These are phyloP conservation scores for Leptosomus discolor DNA, from an alignment of 2,113 vertebrate species.

Conservation along the genomic window DNA sequence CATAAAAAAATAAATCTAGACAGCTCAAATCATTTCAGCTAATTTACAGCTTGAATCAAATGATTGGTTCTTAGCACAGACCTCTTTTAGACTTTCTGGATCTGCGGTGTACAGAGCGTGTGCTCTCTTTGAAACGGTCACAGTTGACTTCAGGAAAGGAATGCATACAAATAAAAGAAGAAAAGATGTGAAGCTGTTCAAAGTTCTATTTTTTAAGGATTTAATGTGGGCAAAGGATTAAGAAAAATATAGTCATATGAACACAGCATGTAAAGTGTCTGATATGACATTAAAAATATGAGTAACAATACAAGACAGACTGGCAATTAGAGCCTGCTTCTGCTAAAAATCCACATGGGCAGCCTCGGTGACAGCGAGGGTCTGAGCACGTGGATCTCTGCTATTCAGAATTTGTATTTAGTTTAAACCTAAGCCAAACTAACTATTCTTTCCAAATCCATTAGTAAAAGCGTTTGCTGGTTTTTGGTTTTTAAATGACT, in stretches of 20 bases:
- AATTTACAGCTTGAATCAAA: conserved; percentile 37
- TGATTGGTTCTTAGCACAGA: conserved; percentile 74
- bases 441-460: not conserved
- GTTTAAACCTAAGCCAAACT: not conserved
- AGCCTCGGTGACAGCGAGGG: not conserved
- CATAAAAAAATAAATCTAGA: not conserved
- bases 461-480: not conserved
- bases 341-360: not conserved
- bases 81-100: conserved; percentile 86
- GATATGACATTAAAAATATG: not conserved
- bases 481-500: not conserved
- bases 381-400: not conserved
- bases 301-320: not conserved
- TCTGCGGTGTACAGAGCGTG: conserved; percentile 83
- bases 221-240: conserved; percentile 28
- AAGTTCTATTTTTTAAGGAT: not conserved
- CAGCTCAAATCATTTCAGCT: conserved; percentile 40
- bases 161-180: conserved; percentile 69
- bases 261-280: not conserved
- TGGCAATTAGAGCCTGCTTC: not conserved
- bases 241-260: not conserved
- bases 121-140: conserved; percentile 83
- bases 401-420: not conserved
- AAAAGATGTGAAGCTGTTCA: conserved; percentile 52
- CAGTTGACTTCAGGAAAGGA: conserved; percentile 81